These are phyloP conservation scores for Boleophthalmus pectinirostris DNA, from an alignment of 2,113 vertebrate genomes.

Conservation along the genomic window DNA sequence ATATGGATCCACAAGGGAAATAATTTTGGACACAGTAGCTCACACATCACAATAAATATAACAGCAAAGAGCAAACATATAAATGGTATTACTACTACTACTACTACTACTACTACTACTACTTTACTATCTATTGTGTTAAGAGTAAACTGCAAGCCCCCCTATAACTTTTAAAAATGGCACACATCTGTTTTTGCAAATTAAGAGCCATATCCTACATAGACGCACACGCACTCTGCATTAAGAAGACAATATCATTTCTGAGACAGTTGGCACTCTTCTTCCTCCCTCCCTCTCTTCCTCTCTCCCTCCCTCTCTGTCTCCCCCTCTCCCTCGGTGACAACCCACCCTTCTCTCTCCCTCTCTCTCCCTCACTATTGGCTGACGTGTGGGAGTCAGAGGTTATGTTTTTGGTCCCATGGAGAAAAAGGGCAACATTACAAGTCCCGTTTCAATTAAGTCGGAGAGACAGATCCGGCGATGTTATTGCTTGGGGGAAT, in stretches of 20 bases:
- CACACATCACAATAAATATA: too few species aligned
- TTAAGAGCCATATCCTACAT: neutral
- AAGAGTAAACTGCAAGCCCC: too few species aligned
- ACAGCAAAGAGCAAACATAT: too few species aligned
- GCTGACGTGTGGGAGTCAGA: constrained; percentile 77
- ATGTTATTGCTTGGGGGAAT: constrained; percentile 81
- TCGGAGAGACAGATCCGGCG: constrained; percentile 73
- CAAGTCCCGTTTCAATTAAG: constrained; percentile 85
- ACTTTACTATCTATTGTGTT: too few species aligned
- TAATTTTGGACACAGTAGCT: too few species aligned
- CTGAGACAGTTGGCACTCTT: constrained; percentile 65
- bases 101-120: too few species aligned
- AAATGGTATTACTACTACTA: too few species aligned
- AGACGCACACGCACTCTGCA: constrained; percentile 2
- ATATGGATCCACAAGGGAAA: too few species aligned
- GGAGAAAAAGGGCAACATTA: constrained; percentile 71
- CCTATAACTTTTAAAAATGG: too few species aligned
- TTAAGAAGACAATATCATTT: constrained; percentile 63
- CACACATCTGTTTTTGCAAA: too few species aligned
- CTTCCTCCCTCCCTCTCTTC: constrained; percentile 18
- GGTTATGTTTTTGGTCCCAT: constrained; percentile 78
- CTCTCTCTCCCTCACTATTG: constrained; percentile 60
- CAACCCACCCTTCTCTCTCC: constrained; percentile 15
- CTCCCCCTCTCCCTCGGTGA: constrained; percentile 2
- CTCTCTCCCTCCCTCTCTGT: constrained; percentile 30